phyloP scores from a whole-genome alignment of 2,113 vertebrate species.

The Labeo rohita region DNA sequence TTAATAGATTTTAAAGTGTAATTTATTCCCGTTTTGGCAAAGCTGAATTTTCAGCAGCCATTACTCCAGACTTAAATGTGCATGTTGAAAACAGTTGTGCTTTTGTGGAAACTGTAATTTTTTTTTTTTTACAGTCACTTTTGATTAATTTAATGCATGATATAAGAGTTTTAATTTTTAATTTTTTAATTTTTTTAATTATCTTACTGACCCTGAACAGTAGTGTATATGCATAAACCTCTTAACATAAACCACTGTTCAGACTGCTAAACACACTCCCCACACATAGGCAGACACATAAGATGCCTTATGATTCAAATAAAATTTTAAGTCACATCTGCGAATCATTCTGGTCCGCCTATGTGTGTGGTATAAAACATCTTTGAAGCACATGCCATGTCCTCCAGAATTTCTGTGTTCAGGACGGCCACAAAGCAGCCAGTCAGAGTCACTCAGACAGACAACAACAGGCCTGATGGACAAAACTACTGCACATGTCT shows the following conservation, averaged over 20 bases:
- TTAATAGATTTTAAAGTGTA: neutral
- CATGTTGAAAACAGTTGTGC: neutral
- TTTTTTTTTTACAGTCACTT: neutral
- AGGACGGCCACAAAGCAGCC: constrained; percentile 29
- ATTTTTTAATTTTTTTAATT: neutral
- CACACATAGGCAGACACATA: constrained; percentile 5
- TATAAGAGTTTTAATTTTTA: neutral
- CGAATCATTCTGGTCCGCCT: constrained; percentile 34
- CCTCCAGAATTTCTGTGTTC: constrained; percentile 37
- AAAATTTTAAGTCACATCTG: constrained; percentile 49
- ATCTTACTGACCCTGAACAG: neutral
- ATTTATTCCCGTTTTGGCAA: neutral
- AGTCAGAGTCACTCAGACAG: constrained; percentile 17
- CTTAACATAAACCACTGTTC: neutral
- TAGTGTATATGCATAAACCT: constrained; percentile 3
- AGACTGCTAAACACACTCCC: neutral
- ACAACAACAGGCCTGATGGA: constrained; percentile 32
- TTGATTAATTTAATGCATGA: neutral
- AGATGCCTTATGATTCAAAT: constrained; percentile 30
- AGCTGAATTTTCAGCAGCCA: neutral
- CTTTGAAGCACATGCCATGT: constrained; percentile 45
- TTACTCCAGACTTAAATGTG: neutral
- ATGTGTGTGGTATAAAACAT: constrained; percentile 48
- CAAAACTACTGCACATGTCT: constrained; percentile 15
- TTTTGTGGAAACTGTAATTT: neutral